Evolutionary conservation across 37 sponge, comb jelly and placozoan species (phyloP), one percentile per base, ranked within the genome.

Genomic region (Axinella damicornis): DNA sequence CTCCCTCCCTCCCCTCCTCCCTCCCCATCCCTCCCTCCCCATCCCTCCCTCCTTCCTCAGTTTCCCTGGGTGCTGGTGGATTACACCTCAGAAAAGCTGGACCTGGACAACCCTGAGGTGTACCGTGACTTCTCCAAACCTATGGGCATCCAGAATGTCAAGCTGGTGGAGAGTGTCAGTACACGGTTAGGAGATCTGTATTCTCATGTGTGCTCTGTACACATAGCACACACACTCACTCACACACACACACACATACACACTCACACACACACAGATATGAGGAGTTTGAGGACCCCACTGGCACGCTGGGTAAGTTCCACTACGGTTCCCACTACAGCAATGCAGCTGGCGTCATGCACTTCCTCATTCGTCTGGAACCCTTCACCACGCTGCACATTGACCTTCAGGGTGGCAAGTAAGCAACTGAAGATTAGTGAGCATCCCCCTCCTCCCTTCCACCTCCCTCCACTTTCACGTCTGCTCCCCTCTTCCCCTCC

Each of bases 281-380:
- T 73, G 78, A 91, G 30, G 91, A 88, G 80, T 91, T 96, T 66
- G 89, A 91, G n/a, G 97, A 96, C 57, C 94, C 94, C 1, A 82
- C 76, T 2, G 46, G 46, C 46, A 46, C 46, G 9, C 56, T 94
- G 19, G 89, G 88, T 24, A 88, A 85, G 72, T 98, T 98, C 74
- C 92, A 98, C 79, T 98, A 89, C 86, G 99, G 99, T 13, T 95
- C 99, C 18, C 99, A 98, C 91, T 98, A 98, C 87, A 88, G 89
- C 76, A 98, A 96, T 77, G 96, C 99, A 53, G 99, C 96, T 57
- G 93, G 94, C 33, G 94, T 98, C 14, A 66, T 98, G 86, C 97
- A 98, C 88, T 98, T 78, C 78, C 93, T 98, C 30, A 80, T 98
- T 22, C 38, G 99, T 68, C 73, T 98, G 73, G 99, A 98, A 75